Evolutionary conservation across 2,797 vertebrate species (phyloP).

Genomic region (Karalla daura): DNA sequence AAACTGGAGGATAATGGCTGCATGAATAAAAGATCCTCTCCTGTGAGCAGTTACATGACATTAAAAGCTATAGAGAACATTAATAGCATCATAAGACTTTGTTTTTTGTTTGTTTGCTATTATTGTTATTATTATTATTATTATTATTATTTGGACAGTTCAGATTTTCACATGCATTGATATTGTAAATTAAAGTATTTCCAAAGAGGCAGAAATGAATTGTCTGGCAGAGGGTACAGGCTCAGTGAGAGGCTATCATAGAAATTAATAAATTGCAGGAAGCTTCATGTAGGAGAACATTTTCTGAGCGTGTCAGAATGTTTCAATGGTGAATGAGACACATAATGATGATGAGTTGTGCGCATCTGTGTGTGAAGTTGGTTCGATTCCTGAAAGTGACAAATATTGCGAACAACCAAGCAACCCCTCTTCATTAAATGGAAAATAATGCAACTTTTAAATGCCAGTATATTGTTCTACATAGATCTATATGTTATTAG

Average conservation of each 20-base stretch:
- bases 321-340: neutral
- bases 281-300: neutral
- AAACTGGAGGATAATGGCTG: conserved; percentile 16
- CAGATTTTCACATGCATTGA: neutral
- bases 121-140: too few relatives aligned
- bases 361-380: neutral
- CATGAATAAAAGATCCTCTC: conserved; percentile 14
- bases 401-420: neutral
- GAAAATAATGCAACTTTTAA: neutral
- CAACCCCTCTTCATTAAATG: neutral
- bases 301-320: neutral
- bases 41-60: neutral
- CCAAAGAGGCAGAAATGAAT: neutral
- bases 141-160: neutral
- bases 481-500: too few relatives aligned
- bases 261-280: neutral
- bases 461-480: too few relatives aligned
- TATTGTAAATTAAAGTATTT: neutral
- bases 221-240: neutral
- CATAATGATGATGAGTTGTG: neutral
- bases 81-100: neutral
- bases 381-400: neutral
- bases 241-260: neutral
- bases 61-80: conserved; percentile 11
- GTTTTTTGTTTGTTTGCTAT: too few relatives aligned